Conservation (phyloP, 2,113 vertebrate genomes). For the Corythoichthys haematopterus region DNA sequence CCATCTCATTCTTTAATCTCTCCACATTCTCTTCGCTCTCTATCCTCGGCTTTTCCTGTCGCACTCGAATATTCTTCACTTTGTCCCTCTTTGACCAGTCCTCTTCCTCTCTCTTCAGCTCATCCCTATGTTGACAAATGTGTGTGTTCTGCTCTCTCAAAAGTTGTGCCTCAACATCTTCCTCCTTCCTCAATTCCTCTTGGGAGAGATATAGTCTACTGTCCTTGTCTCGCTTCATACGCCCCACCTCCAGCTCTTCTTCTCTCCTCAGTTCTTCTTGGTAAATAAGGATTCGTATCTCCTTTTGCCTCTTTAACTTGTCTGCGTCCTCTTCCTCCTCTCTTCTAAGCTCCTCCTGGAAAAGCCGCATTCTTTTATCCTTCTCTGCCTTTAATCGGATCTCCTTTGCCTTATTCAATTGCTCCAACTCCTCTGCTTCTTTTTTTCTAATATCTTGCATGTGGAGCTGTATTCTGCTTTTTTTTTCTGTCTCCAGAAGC, state of each 20-base stretch:
- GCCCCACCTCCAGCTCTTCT: not conserved
- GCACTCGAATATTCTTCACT: not conserved
- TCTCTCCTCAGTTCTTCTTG: not conserved
- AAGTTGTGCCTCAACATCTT: not conserved
- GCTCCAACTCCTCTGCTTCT: not conserved
- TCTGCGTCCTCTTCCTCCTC: not conserved
- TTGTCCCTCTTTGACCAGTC: not conserved
- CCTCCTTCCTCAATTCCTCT: not conserved
- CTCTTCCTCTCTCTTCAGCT: slow-evolving; percentile 2
- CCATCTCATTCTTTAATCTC: not conserved
- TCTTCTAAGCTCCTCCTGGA: not conserved
- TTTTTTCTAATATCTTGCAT: not conserved
- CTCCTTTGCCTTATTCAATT: not conserved
- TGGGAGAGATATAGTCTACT: not conserved
- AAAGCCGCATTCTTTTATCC: not conserved
- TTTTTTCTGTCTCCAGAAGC: not conserved
- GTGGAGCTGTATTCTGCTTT: slow-evolving; percentile 54
- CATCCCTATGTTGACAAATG: not conserved
- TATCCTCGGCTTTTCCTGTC: not conserved
- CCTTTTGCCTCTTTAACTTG: not conserved
- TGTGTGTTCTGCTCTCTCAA: not conserved
- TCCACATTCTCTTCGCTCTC: slow-evolving; percentile 1
- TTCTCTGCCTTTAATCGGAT: not conserved
- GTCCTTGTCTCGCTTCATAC: not conserved
- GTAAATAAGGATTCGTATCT: not conserved